Evolutionary conservation across 2,888 invertebrate genomes (phyloP).

Genomic region (Amblyteles armatorius): DNA sequence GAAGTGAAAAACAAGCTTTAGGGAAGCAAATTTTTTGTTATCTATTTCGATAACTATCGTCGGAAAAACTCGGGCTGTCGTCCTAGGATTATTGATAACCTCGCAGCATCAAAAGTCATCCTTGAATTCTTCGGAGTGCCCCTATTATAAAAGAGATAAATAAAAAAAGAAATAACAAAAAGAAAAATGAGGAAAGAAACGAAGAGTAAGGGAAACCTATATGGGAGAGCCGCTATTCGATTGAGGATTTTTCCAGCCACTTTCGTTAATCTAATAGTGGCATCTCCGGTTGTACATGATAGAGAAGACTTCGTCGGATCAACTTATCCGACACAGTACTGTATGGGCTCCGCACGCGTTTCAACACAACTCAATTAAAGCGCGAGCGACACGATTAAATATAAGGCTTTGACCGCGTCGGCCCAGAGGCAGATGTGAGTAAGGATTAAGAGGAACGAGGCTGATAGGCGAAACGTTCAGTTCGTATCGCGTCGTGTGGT

Average conservation of each 20-base stretch:
- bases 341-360: slow-evolving; percentile 10
- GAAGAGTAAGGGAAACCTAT: too few species aligned
- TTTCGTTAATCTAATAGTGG: slow-evolving; percentile 88
- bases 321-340: not conserved
- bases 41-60: not conserved
- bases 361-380: slow-evolving; percentile 38
- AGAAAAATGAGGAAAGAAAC: slow-evolving; percentile 1
- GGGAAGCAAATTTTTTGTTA: not conserved
- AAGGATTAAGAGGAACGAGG: not conserved
- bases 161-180: not conserved
- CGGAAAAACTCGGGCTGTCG: not conserved
- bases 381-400: slow-evolving; percentile 39
- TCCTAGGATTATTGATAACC: not conserved
- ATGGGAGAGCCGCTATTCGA: slow-evolving; percentile 86
- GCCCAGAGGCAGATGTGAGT: not conserved
- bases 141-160: slow-evolving; percentile 3
- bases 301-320: not conserved
- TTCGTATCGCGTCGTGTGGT: not conserved
- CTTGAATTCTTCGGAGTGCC: not conserved
- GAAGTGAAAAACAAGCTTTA: not conserved
- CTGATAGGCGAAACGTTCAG: slow-evolving; percentile 2
- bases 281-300: slow-evolving; percentile 38
- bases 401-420: not conserved
- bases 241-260: slow-evolving; percentile 91
- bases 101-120: not conserved